phyloP scores from a whole-genome alignment of 1,140 invertebrate species.

The Meloidogyne floridensis region DNA sequence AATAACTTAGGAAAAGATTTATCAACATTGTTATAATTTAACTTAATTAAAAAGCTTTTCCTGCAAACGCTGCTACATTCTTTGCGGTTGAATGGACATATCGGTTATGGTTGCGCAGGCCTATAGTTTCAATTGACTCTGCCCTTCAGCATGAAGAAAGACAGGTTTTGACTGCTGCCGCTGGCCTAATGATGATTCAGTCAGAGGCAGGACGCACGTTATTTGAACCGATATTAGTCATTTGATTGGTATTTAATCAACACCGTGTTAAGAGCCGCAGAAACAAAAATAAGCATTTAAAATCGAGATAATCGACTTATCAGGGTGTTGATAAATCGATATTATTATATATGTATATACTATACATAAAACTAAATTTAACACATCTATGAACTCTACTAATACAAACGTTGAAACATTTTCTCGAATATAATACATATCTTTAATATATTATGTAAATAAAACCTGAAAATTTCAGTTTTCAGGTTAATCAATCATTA shows the following conservation, averaged over 20 bases:
- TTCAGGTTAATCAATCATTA: no score
- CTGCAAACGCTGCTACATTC: slow-evolving; percentile 87
- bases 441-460: no score
- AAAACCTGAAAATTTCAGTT: no score
- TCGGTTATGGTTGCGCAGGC: slow-evolving; percentile 41
- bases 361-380: no score
- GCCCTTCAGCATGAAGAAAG: background rate
- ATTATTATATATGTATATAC: no score
- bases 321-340: no score
- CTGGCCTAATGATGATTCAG: slow-evolving; percentile 53
- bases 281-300: no score
- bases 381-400: no score
- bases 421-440: background rate
- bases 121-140: slow-evolving; percentile 22
- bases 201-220: slow-evolving; percentile 61
- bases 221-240: slow-evolving; percentile 54
- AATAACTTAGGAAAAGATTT: no score
- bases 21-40: background rate
- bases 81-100: slow-evolving; percentile 78
- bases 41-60: slow-evolving; percentile 78
- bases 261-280: no score
- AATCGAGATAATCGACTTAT: no score
- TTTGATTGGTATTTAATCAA: background rate
- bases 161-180: slow-evolving; percentile 31
- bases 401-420: no score